Evolutionary conservation across 1,140 invertebrate genomes (phyloP), one percentile per base, ranked within the genome.

Genomic region (Drosophila ananassae): DNA sequence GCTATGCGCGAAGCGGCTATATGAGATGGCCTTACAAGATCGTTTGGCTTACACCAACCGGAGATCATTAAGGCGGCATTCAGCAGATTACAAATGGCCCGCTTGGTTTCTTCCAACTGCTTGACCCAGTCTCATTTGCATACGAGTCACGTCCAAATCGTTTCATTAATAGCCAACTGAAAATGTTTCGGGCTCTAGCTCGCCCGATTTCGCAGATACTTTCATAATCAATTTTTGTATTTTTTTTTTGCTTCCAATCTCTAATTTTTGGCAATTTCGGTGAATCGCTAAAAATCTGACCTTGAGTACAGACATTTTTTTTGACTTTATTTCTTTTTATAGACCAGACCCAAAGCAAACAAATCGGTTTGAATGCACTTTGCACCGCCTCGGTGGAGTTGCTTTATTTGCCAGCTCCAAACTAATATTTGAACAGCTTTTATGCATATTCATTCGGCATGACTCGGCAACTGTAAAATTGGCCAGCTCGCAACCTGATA

Each of bases 391-490:
- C 56, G 34, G 9, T 12, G 6, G 13, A 44, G 41, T 44, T 21
- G 13, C 41, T 21, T 44, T 44, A 21, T 44, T 44, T 44, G 13
- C 10, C 10, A n/a, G 32, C 46, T 41, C 41, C 52, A 32, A 58
- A 30, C 47, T 48, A 39, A 53, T 81, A 71, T 82, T 87, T 85
- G 81, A 51, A 54, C 47, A 63, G 82, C 56, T 74, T 81, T 85
- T 75, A 81, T 87, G 81, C 82, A 77, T 67, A 82, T 82, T 87
- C 82, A 87, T 72, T 82, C 52, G 21, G 51, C 54, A 59, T 85
- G 82, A 85, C 82, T 85, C 46, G 69, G 52, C 82, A 78, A 75
- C 54, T 71, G 60, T 81, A 6, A 61, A 72, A 55, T 63, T 41
- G 39, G 39, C 39, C n/a, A 50, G 47, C 22, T 47, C 2, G 51